phyloP scores from a whole-genome alignment of 2,113 vertebrate species.

The Pantherophis guttatus region DNA sequence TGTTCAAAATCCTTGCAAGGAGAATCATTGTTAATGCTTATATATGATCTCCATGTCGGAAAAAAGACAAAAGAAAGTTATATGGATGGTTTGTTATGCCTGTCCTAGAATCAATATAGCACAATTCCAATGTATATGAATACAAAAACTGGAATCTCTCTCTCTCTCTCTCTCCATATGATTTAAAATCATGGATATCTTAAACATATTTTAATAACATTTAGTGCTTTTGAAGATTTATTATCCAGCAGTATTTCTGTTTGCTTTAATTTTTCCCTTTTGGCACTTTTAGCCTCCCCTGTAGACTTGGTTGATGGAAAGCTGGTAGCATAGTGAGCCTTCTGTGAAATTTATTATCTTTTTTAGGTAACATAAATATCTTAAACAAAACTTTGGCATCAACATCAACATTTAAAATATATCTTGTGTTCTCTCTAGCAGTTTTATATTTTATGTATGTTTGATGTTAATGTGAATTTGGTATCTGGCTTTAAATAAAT shows the following conservation, averaged over 20 bases:
- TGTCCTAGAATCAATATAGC: constrained; percentile 28
- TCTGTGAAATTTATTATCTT: constrained; percentile 73
- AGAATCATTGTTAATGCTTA: constrained; percentile 6
- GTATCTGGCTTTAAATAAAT: constrained; percentile 66
- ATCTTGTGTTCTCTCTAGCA: constrained; percentile 67
- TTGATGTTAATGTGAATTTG: constrained; percentile 73
- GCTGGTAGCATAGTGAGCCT: constrained; percentile 65
- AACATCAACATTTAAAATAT: constrained; percentile 72
- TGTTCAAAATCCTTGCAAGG: constrained; percentile 19
- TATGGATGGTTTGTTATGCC: not conserved
- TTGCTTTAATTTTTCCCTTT: constrained; percentile 43
- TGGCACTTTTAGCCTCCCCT: constrained; percentile 59
- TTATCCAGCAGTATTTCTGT: constrained; percentile 65
- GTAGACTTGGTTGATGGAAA: constrained; percentile 66
- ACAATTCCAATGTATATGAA: constrained; percentile 45
- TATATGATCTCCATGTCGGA: constrained; percentile 6
- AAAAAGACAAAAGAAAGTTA: constrained; percentile 2
- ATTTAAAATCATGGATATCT: constrained; percentile 60
- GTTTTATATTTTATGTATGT: constrained; percentile 73
- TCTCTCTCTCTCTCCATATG: not conserved
- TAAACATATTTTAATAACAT: constrained; percentile 61
- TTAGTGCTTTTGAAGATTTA: constrained; percentile 66
- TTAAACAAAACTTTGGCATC: constrained; percentile 72
- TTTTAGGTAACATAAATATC: constrained; percentile 73
- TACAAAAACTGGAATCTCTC: not conserved